Conservation (phyloP, 2,797 vertebrate species). For the Harpagifer antarcticus region DNA sequence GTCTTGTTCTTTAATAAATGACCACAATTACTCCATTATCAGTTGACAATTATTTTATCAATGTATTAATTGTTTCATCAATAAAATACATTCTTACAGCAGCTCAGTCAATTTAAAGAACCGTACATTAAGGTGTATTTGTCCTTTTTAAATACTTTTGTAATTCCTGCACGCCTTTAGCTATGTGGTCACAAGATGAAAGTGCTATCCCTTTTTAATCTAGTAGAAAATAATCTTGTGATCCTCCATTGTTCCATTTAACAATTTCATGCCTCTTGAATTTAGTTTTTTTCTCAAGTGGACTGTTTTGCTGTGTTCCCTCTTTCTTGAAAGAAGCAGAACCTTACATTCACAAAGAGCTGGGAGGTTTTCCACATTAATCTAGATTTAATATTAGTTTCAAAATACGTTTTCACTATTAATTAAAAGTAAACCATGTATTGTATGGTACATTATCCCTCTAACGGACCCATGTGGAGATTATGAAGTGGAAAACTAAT, state of each 20-base stretch:
- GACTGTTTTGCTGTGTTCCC: conserved; percentile 40
- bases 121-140: background rate
- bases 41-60: background rate
- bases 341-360: conserved; percentile 79
- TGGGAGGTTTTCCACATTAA: conserved; percentile 93
- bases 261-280: conserved; percentile 73
- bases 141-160: background rate
- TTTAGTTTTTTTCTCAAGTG: conserved; percentile 56
- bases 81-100: background rate
- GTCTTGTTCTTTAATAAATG: background rate
- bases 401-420: conserved; percentile 95
- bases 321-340: conserved; percentile 66
- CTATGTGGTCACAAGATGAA: conserved; percentile 41
- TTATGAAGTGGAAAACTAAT: conserved; percentile 99
- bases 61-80: background rate
- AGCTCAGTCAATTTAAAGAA: background rate
- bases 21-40: background rate
- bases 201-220: conserved; percentile 39
- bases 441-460: conserved; percentile 99
- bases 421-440: conserved; percentile 99
- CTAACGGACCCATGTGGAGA: conserved; percentile 99
- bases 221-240: conserved; percentile 51
- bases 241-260: conserved; percentile 63
- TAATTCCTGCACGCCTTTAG: conserved; percentile 25
- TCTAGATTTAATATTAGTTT: conserved; percentile 98